Base-by-base conservation (phyloP, 1,140 invertebrate genomes). In the Aphis craccivora region DNA sequence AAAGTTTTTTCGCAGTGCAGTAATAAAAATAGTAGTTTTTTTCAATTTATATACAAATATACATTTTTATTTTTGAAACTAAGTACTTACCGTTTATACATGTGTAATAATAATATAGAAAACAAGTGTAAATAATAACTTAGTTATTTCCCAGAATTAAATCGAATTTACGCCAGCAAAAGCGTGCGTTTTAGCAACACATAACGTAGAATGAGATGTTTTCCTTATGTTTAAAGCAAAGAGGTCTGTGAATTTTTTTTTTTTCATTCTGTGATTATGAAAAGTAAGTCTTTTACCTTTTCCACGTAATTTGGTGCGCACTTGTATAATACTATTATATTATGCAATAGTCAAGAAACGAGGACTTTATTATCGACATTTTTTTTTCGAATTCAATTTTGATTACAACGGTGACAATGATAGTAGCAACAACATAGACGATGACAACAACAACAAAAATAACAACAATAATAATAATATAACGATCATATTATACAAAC, bases 31-130 rank as follows among this genome's bases (percentile, higher is more conserved):
- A 40, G 35, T 84, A 37, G 37, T 37, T 37, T 83, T 83, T 23
- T 83, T 83, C 23, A 35, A 40, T 83, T 83, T 83, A 35, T 23
- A 22, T 25, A 40, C 43, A 30, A 11, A 84, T 84, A 84, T 37
- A 40, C 37, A 40, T 83, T 83, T 83, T 83, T 83, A 83, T 84
- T 84, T 43, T 84, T 84, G 37, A 84, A 84, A 84, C 83, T 8
- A n/a, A n/a, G n/a, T n/a, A 4, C 40, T 25, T 23, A 8, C 9
- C 23, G 1, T 40, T 84, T 43, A 1, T 43, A 43, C 22, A 40
- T 5, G 22, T 43, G 25, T 25, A 84, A 76, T 84, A 84, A 51
- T 40, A 83, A 81, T 81, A 81, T 81, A 20, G 9, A 83, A 83
- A 83, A 83, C 40, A 23, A 35, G 37, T 83, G 81, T 83, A 83